Conservation (phyloP, 2,113 vertebrate genomes). For the Eclectus roratus region DNA sequence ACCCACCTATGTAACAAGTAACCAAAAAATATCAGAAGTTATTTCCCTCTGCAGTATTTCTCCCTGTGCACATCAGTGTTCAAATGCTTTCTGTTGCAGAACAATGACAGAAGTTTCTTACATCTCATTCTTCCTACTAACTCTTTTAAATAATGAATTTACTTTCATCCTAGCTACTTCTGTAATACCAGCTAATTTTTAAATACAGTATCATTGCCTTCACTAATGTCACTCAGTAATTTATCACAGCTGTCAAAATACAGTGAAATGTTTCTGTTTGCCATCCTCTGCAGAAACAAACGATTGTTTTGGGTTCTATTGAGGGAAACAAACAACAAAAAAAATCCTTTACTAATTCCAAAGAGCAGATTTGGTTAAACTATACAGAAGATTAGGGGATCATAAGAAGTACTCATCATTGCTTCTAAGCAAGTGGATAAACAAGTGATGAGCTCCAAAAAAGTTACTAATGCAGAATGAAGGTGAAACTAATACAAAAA, state of each 20-base stretch:
- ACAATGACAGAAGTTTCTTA: not conserved
- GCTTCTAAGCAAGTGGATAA: not conserved
- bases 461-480: rapidly evolving
- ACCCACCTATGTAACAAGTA: not conserved
- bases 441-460: not conserved
- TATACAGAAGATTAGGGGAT: not conserved
- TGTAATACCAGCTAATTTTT: not conserved
- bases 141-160: not conserved
- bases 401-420: not conserved
- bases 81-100: not conserved
- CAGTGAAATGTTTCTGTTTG: not conserved
- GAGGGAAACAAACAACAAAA: not conserved
- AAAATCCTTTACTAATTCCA: not conserved
- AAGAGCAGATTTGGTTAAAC: not conserved
- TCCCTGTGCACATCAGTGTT: not conserved
- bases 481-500: not conserved
- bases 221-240: not conserved
- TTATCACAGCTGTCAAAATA: not conserved
- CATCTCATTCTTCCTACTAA: not conserved
- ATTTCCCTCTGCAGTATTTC: not conserved
- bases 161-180: not conserved
- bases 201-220: not conserved
- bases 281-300: not conserved
- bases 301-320: not conserved
- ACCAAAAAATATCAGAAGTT: not conserved